Conservation (phyloP, 2,888 invertebrate species). For the Drosophila pullipes region DNA sequence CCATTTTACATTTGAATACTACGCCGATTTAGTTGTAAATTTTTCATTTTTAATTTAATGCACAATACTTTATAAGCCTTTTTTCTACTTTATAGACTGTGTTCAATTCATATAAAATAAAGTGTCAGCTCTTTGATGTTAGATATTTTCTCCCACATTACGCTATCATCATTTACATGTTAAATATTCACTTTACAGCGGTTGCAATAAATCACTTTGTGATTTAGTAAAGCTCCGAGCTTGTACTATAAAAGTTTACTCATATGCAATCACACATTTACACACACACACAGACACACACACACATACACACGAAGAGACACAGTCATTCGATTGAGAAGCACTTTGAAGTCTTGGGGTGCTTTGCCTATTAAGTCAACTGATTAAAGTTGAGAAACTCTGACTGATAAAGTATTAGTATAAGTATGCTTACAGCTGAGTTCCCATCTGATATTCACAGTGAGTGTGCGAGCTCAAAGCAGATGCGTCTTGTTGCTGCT, state of each 20-base stretch:
- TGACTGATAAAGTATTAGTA: constrained; percentile 20
- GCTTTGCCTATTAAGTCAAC: constrained; percentile 57
- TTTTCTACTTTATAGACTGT: background rate
- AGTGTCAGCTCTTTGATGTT: too few relatives aligned
- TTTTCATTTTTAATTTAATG: background rate
- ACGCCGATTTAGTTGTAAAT: background rate
- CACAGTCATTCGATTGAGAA: constrained; percentile 12
- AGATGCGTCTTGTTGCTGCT: constrained; percentile 43
- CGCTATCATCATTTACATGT: background rate
- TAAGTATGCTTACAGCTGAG: constrained; percentile 47
- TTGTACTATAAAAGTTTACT: background rate
- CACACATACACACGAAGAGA: background rate
- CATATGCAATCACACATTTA: background rate
- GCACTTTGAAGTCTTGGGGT: constrained; percentile 33
- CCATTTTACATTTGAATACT: background rate
- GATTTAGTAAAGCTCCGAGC: constrained; percentile 6
- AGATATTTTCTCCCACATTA: background rate
- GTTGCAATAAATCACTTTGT: constrained; percentile 5
- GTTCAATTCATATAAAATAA: background rate
- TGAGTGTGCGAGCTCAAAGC: constrained; percentile 41
- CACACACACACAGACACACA: too few relatives aligned
- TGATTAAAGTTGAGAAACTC: constrained; percentile 45
- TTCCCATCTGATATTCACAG: constrained; percentile 37
- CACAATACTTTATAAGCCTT: background rate
- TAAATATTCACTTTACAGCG: background rate